These are phyloP conservation scores for Columba livia DNA, from an alignment of 2,113 vertebrate genomes.

Conservation along the genomic window DNA sequence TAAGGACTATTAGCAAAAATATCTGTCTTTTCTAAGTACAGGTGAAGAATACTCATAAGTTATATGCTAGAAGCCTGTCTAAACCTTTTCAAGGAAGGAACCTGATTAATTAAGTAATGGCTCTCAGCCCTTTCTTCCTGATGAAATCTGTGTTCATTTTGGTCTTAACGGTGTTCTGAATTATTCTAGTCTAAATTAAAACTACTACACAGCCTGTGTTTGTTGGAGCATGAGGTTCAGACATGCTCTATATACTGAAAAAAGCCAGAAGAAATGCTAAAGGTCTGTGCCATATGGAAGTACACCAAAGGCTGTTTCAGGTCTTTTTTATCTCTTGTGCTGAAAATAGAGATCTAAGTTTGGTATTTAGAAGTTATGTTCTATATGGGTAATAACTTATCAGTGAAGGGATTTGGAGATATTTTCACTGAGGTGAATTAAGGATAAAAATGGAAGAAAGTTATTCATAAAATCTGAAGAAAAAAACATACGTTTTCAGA, in stretches of 20 bases:
- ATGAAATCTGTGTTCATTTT: not conserved
- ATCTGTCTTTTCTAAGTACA: not conserved
- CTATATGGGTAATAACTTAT: not conserved
- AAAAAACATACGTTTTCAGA: not conserved
- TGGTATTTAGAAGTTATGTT: not conserved
- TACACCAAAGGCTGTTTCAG: not conserved
- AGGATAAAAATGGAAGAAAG: not conserved
- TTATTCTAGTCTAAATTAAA: not conserved
- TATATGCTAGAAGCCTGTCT: not conserved
- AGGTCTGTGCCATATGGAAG: not conserved
- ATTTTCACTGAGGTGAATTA: not conserved
- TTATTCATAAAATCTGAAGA: not conserved
- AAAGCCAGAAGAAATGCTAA: constrained; percentile 19
- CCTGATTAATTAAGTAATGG: not conserved
- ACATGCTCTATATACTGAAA: constrained; percentile 45
- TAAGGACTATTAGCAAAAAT: not conserved
- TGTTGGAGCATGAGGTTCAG: constrained; percentile 26
- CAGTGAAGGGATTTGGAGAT: not conserved
- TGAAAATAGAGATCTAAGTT: not conserved
- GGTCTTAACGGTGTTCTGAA: not conserved
- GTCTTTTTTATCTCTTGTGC: not conserved
- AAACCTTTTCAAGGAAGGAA: not conserved
- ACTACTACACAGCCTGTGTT: not conserved
- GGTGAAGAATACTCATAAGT: not conserved
- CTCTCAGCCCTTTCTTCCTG: not conserved